Evolutionary conservation across 1,140 invertebrate species (phyloP), one percentile per base, ranked within the genome.

Genomic region (Plectus sambesii): DNA sequence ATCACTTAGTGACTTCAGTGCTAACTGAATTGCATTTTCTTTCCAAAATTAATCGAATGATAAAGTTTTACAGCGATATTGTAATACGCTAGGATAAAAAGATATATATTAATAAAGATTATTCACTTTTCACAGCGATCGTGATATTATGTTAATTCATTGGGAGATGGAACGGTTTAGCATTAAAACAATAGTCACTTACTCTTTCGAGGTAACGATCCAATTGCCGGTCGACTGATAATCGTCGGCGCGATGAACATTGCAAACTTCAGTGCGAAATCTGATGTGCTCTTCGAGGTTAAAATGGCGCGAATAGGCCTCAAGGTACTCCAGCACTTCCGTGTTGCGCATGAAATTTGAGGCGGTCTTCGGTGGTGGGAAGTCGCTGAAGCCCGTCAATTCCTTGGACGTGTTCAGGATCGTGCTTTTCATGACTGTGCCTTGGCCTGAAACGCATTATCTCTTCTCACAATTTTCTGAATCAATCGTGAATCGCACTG

Each of bases 351-450:
- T 72, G 50, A 63, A 74, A 44, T 70, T 69, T 2, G 74, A 69
- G 38, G 53, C 70, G 5, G 72, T 59, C 4, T 44, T 44, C 2
- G 73, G 70, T 1, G 72, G 71, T 1, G 74, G 74, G 49, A 71
- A 76, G 53, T 77, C 74, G 44, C 68, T 71, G 69, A 72, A 76
- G 1, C 67, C 62, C 57, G 70, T 73, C 61, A 76, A 65, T 56
- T 75, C 74, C 53, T 76, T 76, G 47, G 68, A 72, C 1, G 73
- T 72, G 55, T 77, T 76, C 44, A 73, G 70, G 3, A 76, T 62
- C 4, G 71, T 74, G 5, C 64, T 62, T 40, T 69, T 69, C 67
- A 72, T 69, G 0, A 74, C 71, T 1, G 70, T 69, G 2, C 60
- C 66, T 17, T 66, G 47, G 3, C 59, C 60, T 47, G 51, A 47